A percentile compares a stretch with the other conserved stretches of the same genome.
Conservation (phyloP, 1,140 invertebrate genomes). For the Oreohelix idahoensis region DNA sequence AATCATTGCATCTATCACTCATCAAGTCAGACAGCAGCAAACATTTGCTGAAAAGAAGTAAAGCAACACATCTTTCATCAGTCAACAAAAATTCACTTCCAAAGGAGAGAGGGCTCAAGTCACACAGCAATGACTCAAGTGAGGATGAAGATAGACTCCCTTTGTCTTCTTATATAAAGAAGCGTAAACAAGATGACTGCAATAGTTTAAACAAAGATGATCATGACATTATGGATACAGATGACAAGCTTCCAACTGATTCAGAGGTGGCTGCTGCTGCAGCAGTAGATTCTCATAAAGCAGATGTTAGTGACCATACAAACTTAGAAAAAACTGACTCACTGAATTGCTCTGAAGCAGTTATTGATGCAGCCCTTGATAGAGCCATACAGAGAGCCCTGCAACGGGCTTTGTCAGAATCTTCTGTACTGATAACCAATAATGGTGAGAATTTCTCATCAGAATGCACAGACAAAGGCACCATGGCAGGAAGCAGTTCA, state of each 20-base stretch:
- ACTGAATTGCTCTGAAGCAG: not conserved
- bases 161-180: not conserved
- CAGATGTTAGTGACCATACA: not conserved
- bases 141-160: not conserved
- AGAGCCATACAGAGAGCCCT: too few relatives aligned
- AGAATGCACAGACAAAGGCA: not conserved
- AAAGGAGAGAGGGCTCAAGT: not conserved
- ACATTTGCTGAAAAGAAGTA: not conserved
- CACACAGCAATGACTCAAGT: not conserved
- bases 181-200: not conserved
- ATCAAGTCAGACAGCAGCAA: not conserved
- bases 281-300: not conserved
- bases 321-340: not conserved
- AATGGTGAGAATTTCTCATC: not conserved
- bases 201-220: not conserved
- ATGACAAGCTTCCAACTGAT: not conserved
- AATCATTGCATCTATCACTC: too few relatives aligned
- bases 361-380: too few relatives aligned
- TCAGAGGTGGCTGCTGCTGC: not conserved
- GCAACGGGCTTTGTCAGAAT: not conserved
- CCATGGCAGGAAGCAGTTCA: not conserved
- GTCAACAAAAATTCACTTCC: not conserved
- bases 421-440: not conserved
- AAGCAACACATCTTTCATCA: not conserved
- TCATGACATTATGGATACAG: not conserved